Conservation (phyloP, 2,113 vertebrate species). For the Melanerpes formicivorus region DNA sequence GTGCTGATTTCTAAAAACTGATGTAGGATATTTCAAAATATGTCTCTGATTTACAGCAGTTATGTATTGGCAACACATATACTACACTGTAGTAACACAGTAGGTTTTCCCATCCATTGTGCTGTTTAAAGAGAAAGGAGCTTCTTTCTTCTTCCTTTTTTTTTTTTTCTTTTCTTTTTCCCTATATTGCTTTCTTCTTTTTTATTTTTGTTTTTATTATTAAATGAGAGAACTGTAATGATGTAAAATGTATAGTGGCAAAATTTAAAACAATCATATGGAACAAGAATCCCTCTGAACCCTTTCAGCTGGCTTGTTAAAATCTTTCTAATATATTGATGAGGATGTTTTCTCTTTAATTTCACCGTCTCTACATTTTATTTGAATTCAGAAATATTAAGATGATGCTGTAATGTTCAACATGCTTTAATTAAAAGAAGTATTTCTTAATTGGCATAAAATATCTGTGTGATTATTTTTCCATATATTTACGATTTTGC, state of each 20-base stretch:
- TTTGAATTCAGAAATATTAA: conserved; percentile 29
- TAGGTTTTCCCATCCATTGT: conserved; percentile 46
- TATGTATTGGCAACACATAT: conserved; percentile 22
- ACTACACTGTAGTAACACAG: not conserved
- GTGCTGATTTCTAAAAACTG: conserved; percentile 61
- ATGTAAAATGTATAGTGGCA: not conserved
- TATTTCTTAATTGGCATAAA: conserved; percentile 71
- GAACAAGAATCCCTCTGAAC: not conserved
- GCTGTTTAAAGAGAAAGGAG: conserved; percentile 47
- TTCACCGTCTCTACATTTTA: conserved; percentile 21
- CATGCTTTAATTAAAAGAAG: conserved; percentile 48
- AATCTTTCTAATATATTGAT: conserved; percentile 42
- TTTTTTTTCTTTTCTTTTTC: too few relatives aligned
- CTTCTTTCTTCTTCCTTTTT: not conserved
- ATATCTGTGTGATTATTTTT: conserved; percentile 61
- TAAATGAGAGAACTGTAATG: not conserved
- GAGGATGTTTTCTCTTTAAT: conserved; percentile 24
- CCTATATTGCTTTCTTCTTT: not conserved
- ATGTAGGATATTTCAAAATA: conserved; percentile 55
- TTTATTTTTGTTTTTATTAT: not conserved
- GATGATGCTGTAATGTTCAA: not conserved
- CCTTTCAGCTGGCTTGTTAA: conserved; percentile 33
- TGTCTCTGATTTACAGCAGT: conserved; percentile 42
- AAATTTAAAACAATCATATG: not conserved
- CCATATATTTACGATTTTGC: conserved; percentile 36